A percentile compares a stretch with the other conserved stretches of the same genome.
Conservation (phyloP, 2,888 invertebrate species). For the Leucophenga montana region DNA sequence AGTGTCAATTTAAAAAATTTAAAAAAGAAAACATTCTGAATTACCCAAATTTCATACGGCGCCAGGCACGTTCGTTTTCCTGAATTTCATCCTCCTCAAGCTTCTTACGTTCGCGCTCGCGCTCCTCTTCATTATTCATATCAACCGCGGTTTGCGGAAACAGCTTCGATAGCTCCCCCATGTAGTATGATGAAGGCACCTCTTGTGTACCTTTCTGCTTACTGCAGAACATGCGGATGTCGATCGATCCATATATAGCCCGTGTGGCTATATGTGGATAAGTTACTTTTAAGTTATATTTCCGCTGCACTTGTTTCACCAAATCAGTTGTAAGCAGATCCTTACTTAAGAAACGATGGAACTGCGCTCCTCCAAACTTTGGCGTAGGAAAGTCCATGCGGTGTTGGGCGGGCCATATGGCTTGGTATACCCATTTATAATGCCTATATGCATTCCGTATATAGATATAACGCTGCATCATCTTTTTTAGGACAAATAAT, state of each 20-base stretch:
- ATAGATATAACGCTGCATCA: conserved; percentile 2
- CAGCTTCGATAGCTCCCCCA: conserved; percentile 73
- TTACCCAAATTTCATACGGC: conserved; percentile 81
- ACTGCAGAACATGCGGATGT: conserved; percentile 40
- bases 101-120: conserved; percentile 75
- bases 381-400: no score
- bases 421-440: no score
- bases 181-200: no score
- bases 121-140: conserved; percentile 74
- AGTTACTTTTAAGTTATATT: no score
- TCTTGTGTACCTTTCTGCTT: conserved; percentile 54
- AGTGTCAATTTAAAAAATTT: not conserved
- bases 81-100: conserved; percentile 78
- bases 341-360: no score
- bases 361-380: no score
- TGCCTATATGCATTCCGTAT: not conserved
- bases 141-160: conserved; percentile 76
- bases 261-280: no score
- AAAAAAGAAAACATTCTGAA: not conserved
- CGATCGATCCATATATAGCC: not conserved
- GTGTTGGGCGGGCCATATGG: no score
- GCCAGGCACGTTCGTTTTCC: conserved; percentile 82
- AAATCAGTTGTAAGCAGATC: no score
- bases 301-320: no score
- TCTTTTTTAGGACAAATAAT: not conserved